phyloP scores from a whole-genome alignment of 2,888 invertebrate species.

The Leuctra nigra region DNA sequence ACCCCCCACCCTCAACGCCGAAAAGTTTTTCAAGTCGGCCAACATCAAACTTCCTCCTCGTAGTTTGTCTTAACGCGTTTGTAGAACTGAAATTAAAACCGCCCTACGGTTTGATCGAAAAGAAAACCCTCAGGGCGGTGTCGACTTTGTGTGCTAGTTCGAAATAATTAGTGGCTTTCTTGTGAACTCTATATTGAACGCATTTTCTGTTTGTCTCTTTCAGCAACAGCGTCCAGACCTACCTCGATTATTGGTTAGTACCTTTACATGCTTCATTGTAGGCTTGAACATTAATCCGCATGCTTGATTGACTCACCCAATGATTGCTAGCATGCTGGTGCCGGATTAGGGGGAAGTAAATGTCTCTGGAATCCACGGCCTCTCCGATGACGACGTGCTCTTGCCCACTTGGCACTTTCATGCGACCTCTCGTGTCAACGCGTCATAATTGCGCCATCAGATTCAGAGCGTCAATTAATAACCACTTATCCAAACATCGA shows the following conservation, averaged over 20 bases:
- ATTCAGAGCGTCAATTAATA: too few relatives aligned
- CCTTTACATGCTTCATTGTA: conserved; percentile 11
- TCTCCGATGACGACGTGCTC: too few relatives aligned
- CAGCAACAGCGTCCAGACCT: conserved; percentile 83
- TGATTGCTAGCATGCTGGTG: not conserved
- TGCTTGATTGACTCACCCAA: not conserved
- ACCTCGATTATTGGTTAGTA: conserved; percentile 53
- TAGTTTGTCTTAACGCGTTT: not conserved
- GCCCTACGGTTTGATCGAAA: not conserved
- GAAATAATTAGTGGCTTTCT: not conserved
- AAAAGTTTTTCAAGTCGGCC: not conserved
- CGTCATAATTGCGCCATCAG: too few relatives aligned
- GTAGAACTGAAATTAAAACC: not conserved
- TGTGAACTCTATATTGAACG: conserved; percentile 8
- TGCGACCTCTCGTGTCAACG: too few relatives aligned
- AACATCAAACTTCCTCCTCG: not conserved
- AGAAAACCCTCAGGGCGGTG: not conserved
- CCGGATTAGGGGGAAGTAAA: too few relatives aligned
- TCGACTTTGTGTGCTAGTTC: not conserved
- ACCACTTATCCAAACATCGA: too few relatives aligned
- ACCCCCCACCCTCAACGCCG: not conserved
- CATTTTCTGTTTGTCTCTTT: conserved; percentile 37
- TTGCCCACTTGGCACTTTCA: too few relatives aligned
- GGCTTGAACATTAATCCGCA: too few relatives aligned
- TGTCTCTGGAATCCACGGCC: too few relatives aligned